Percentiles rank a stretch among this genome's conserved stretches.
Conservation (phyloP, 1,140 invertebrate species). For the Bombus pascuorum region DNA sequence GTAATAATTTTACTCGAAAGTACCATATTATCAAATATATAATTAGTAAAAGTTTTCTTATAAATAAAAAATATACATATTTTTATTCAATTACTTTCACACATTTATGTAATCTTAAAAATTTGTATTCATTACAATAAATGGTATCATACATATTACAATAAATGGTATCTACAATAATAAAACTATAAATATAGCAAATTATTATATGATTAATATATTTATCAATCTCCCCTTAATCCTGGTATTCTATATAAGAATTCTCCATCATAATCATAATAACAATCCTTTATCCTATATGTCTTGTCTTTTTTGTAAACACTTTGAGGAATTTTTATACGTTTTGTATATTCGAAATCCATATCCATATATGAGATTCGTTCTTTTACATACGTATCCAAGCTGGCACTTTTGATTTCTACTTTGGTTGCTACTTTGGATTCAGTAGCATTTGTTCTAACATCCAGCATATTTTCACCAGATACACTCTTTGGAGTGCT, state of each 20-base stretch:
- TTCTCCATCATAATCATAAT: slow-evolving; percentile 89
- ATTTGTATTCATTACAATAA: background rate
- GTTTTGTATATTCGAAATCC: slow-evolving; percentile 81
- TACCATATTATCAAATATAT: background rate
- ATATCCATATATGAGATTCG: slow-evolving; percentile 65
- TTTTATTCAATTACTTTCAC: background rate
- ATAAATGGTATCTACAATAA: background rate
- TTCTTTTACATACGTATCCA: slow-evolving; percentile 63
- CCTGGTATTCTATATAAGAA: slow-evolving; percentile 90
- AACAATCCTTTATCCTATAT: slow-evolving; percentile 89
- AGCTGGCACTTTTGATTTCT: background rate
- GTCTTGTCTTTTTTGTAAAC: slow-evolving; percentile 84
- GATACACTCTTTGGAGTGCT: background rate
- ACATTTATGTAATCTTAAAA: background rate
- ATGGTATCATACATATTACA: too few relatives aligned
- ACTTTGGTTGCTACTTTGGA: background rate
- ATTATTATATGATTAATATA: background rate
- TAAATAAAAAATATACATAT: background rate
- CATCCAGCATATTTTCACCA: background rate
- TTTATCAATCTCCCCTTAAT: slow-evolving; percentile 27
- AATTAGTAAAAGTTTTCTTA: background rate
- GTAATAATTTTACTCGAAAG: background rate
- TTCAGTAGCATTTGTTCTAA: background rate
- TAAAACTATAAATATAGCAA: background rate
- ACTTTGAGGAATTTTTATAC: slow-evolving; percentile 86